Base-by-base conservation (phyloP, 2,888 invertebrate species). In the Calephelis perditalis region DNA sequence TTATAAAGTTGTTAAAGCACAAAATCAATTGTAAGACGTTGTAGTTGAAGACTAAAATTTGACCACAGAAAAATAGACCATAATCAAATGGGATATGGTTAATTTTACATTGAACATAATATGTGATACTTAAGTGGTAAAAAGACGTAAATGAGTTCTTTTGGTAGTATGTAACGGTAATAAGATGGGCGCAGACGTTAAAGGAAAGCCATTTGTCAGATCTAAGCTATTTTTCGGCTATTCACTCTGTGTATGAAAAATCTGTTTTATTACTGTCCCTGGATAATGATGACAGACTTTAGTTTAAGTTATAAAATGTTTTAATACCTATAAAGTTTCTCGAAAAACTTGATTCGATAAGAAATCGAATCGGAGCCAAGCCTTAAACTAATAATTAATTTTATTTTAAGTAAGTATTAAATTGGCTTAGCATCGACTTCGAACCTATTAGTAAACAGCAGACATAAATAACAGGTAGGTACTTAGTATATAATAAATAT, bases 121-220 rank as follows among this genome's bases (percentile, higher is more conserved):
- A 60, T 54, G 64, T 71, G 69, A 73, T 75, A 74, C 72, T 74
- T 72, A 81, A 79, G 74, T 76, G 76, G 79, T 82, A 83, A 83
- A 81, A 81, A 82, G 79, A 78, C 74, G 75, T 82, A 82, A 88
- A 87, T 89, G 88, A 88, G 86, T 86, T 86, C 88, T 88, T 87
- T 88, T 89, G 84, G 83, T 85, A 88, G 86, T 83, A 78, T 79
- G 86, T 87, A 89, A 88, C 86, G 90, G 89, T 90, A 89, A 89
- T 90, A 89, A 90, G 90, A 90, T 90, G 87, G 87, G 86, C 81
- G 88, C 89, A 89, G 89, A 88, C 89, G 89, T 88, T 89, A 90
- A 88, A 89, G 89, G 86, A 90, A 90, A 89, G 79, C 85, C 86
- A 90, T 90, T 90, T 90, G 88, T 90, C 88, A 90, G 88, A 78